These are phyloP conservation scores for Centropyge bicolor DNA, from an alignment of 2,797 vertebrate species.

Conservation along the genomic window DNA sequence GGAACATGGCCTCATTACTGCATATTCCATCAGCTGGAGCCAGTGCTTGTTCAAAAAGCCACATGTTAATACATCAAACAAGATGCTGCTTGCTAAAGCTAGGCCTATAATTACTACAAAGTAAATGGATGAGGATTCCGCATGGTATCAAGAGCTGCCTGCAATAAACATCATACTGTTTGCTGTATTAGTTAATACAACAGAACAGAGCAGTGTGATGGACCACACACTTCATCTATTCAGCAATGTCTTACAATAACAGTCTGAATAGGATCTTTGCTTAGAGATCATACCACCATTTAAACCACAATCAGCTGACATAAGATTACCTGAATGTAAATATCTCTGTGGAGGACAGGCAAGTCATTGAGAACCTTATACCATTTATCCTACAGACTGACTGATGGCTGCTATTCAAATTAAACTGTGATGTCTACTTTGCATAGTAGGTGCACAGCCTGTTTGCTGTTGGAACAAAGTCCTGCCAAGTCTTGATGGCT, in stretches of 20 bases:
- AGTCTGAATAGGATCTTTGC: background rate
- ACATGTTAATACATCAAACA: slow-evolving; percentile 34
- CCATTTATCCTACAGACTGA: background rate
- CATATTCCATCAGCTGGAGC: slow-evolving; percentile 37
- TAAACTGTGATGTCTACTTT: slow-evolving; percentile 4
- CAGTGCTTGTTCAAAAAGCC: slow-evolving; percentile 40
- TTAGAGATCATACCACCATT: background rate
- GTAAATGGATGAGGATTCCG: slow-evolving; percentile 45
- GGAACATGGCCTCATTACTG: background rate
- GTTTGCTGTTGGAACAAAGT: background rate
- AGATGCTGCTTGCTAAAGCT: slow-evolving; percentile 47
- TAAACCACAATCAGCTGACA: background rate
- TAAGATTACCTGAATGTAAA: background rate
- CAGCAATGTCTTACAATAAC: background rate
- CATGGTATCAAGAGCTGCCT: slow-evolving; percentile 33
- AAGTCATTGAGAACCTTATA: background rate
- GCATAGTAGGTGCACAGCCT: slow-evolving; percentile 3
- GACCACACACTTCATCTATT: background rate
- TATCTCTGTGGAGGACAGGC: background rate
- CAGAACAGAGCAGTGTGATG: slow-evolving; percentile 33
- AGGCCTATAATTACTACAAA: slow-evolving; percentile 69
- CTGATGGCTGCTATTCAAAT: slow-evolving; percentile 29
- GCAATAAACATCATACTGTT: slow-evolving; percentile 22
- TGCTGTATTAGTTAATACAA: background rate
- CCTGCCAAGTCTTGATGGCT: background rate